phyloP scores from a whole-genome alignment of 2,888 invertebrate species.

The Drosophila prostipennis region DNA sequence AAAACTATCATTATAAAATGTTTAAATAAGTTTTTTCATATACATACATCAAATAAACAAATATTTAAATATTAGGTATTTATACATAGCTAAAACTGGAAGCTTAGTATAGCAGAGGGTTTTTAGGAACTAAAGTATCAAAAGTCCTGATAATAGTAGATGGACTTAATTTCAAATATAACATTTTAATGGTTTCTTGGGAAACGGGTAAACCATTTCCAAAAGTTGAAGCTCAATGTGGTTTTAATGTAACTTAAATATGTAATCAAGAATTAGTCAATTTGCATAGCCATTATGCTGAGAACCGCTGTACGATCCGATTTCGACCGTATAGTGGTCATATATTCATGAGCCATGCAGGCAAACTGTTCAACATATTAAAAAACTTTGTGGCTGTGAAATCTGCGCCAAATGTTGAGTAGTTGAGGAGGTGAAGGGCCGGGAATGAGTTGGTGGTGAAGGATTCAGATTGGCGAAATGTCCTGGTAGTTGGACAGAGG shows the following conservation, averaged over 20 bases:
- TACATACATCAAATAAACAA: too few species aligned
- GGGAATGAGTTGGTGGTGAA: background rate
- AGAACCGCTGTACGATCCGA: background rate
- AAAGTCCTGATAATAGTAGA: too few species aligned
- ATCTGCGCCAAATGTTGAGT: constrained; percentile 44
- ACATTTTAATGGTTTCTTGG: too few species aligned
- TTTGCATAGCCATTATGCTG: constrained; percentile 2
- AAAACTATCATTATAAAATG: too few species aligned
- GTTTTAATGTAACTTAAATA: background rate
- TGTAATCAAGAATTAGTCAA: background rate
- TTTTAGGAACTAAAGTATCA: too few species aligned
- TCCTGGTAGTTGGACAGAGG: background rate
- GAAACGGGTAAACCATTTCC: too few species aligned
- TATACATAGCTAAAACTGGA: too few species aligned
- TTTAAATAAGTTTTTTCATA: too few species aligned
- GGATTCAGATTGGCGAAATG: constrained; percentile 17
- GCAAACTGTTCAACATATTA: constrained; percentile 47
- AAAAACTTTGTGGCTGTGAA: constrained; percentile 50
- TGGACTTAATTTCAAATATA: too few species aligned
- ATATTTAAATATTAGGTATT: too few species aligned
- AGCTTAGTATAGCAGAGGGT: too few species aligned
- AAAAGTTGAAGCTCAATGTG: too few species aligned
- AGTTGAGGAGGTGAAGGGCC: background rate
- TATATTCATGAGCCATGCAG: constrained; percentile 37
- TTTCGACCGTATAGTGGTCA: constrained; percentile 14